Percentiles rank a stretch among this genome's conserved stretches.
Evolutionary conservation across 2,888 invertebrate genomes (phyloP).

Genomic region (Peribatodes rhomboidaria): DNA sequence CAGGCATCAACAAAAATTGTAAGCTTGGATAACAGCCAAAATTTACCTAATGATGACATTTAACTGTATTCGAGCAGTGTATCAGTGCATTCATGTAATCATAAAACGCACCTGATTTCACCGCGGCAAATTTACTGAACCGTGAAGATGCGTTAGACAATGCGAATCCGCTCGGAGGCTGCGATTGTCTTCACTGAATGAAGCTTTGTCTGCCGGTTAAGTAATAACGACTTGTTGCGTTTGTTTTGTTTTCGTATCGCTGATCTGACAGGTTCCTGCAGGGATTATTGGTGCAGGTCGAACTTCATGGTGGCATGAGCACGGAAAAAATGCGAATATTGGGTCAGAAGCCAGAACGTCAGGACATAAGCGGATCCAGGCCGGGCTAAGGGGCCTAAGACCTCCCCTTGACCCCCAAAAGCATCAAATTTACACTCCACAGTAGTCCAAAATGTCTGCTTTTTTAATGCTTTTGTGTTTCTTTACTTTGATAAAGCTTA

Average conservation of each 20-base stretch:
- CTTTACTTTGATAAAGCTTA: no score
- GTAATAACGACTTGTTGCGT: slow-evolving; percentile 47
- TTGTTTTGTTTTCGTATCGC: slow-evolving; percentile 44
- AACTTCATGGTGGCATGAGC: slow-evolving; percentile 30
- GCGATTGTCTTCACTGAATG: slow-evolving; percentile 45
- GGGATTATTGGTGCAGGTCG: slow-evolving; percentile 31
- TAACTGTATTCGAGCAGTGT: neutral
- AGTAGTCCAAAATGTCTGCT: no score
- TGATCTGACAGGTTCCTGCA: slow-evolving; percentile 36
- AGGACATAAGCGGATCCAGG: no score
- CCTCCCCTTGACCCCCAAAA: no score
- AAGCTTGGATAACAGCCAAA: no score
- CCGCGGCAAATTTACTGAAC: slow-evolving; percentile 37
- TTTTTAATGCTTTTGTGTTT: no score
- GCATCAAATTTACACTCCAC: no score
- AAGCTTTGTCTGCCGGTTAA: slow-evolving; percentile 44
- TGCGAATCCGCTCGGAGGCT: slow-evolving; percentile 42
- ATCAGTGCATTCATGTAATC: slow-evolving; percentile 11
- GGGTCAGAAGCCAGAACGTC: no score
- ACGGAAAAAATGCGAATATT: neutral
- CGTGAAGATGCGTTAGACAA: slow-evolving; percentile 48
- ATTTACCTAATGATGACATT: neutral
- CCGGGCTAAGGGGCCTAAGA: no score
- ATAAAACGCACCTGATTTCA: slow-evolving; percentile 43
- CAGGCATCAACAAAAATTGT: no score